Percentiles rank a stretch among this genome's conserved stretches.
These are phyloP conservation scores for Drosophila aff. DNA, from an alignment of 1,140 invertebrate genomes.

Conservation along the genomic window DNA sequence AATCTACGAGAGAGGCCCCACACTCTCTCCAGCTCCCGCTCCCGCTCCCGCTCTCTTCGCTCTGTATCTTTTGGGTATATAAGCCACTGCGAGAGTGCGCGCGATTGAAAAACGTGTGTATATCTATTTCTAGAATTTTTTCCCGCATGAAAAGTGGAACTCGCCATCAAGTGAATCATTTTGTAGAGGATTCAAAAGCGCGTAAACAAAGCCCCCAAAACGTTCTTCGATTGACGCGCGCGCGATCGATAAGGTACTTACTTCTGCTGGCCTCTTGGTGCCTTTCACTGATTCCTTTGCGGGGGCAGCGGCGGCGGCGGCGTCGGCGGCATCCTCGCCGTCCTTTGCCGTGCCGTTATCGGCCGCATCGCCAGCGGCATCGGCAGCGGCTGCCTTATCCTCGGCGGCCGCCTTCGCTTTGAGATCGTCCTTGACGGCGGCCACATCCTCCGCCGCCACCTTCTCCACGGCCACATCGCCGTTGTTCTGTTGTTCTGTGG, in stretches of 20 bases:
- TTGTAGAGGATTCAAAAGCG: constrained; percentile 21
- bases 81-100: constrained; percentile 33
- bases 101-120: constrained; percentile 74
- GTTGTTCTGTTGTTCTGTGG: constrained; percentile 84
- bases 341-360: constrained; percentile 82
- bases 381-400: constrained; percentile 71
- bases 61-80: constrained; percentile 27
- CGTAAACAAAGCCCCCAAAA: constrained; percentile 60
- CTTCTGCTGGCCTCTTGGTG: constrained; percentile 83
- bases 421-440: constrained; percentile 80
- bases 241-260: constrained; percentile 64
- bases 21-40: constrained; percentile 34
- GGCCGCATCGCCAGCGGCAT: constrained; percentile 72
- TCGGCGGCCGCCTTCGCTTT: constrained; percentile 79
- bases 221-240: constrained; percentile 35
- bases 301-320: constrained; percentile 70
- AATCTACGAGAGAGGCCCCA: constrained; percentile 7
- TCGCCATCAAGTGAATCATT: constrained; percentile 61
- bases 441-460: constrained; percentile 72
- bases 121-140: constrained; percentile 82
- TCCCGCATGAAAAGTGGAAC: constrained; percentile 31
- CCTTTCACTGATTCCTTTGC: constrained; percentile 82
- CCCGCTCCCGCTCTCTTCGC: constrained; percentile 7
- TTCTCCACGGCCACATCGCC: constrained; percentile 84
- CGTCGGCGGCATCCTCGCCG: constrained; percentile 65